Evolutionary conservation across 2,113 vertebrate species (phyloP).

Genomic region (Lonchura striata): DNA sequence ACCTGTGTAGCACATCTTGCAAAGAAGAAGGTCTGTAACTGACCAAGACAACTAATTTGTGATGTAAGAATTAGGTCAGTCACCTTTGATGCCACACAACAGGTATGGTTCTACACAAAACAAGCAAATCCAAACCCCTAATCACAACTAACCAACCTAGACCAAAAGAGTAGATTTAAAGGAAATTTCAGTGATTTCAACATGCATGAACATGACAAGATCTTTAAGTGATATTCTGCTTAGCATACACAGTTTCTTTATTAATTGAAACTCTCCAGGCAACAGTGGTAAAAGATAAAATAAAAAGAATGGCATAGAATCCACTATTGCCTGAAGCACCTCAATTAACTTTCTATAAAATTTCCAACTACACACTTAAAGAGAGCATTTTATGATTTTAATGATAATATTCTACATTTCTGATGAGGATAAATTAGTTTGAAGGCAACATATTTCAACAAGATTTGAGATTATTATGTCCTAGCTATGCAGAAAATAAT

Average conservation of each 20-base stretch:
- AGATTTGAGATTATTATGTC: not conserved
- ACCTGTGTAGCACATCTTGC: not conserved
- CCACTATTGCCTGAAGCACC: conserved; percentile 41
- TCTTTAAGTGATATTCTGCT: conserved; percentile 44
- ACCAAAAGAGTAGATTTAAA: not conserved
- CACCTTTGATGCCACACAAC: not conserved
- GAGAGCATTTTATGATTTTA: conserved; percentile 60
- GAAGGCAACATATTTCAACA: conserved; percentile 40
- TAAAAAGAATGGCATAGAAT: conserved; percentile 61
- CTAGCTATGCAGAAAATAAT: conserved; percentile 1
- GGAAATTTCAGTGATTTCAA: not conserved
- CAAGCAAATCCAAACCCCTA: not conserved
- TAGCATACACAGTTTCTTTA: conserved; percentile 52
- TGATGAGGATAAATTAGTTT: conserved; percentile 54
- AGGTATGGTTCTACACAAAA: not conserved
- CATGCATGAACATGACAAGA: not conserved
- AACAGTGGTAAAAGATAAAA: conserved; percentile 47
- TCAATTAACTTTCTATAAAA: conserved; percentile 69
- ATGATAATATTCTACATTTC: conserved; percentile 53
- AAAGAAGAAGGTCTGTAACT: not conserved
- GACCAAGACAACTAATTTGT: not conserved
- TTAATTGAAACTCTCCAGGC: conserved; percentile 56
- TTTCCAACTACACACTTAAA: conserved; percentile 54
- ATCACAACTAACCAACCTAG: not conserved
- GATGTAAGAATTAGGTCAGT: not conserved